Base-by-base conservation (phyloP, 2,797 vertebrate species). In the Pithecia hirsuta region DNA sequence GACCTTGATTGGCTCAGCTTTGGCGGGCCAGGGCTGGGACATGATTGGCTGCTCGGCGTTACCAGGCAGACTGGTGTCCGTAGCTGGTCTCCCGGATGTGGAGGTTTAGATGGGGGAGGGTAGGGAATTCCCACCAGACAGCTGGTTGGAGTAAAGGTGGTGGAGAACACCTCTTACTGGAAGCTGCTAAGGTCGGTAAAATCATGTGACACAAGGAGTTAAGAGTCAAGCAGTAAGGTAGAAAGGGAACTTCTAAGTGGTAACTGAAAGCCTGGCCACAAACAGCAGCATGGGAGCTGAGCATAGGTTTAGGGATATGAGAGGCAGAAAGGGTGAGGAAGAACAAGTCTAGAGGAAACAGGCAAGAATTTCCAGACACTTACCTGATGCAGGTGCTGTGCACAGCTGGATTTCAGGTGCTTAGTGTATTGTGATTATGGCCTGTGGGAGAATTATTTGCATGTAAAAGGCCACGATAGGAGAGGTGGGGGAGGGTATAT, bases 381-480 rank as follows among this genome's bases (percentile, higher is more conserved):
- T 20, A 50, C 36, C 8, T 88, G 74, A 39, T 46, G 57, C 78
- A 81, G 78, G 81, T 87, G 61, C 28, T 33, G 11, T 24, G 33
- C 22, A 33, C 13, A 86, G 52, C 24, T 85, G 79, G 44, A 33
- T 59, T 46, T 85, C 55, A 70, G 78, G 61, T 84, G 82, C 36
- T 72, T 9, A 1, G 33, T 30, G 30, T 26, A 28, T 7, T 15
- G 84, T 76, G 67, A 15, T 48, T 64, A 92, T 70, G 82, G 17
- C 70, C 67, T 83, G 48, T 94, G 93, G 93, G 76, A 95, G 74
- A 95, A 86, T 46, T 39, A 90, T 79, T 76, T 95, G 78, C 52
- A 5, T 74, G 74, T 87, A 61, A 82, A 90, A 93, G 83, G 14
- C 22, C 33, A 76, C 19, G 33, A 39, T 7, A 14, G 7, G 39